Evolutionary conservation across 2,888 invertebrate species (phyloP).

Genomic region (Enchytraeus crypticus): DNA sequence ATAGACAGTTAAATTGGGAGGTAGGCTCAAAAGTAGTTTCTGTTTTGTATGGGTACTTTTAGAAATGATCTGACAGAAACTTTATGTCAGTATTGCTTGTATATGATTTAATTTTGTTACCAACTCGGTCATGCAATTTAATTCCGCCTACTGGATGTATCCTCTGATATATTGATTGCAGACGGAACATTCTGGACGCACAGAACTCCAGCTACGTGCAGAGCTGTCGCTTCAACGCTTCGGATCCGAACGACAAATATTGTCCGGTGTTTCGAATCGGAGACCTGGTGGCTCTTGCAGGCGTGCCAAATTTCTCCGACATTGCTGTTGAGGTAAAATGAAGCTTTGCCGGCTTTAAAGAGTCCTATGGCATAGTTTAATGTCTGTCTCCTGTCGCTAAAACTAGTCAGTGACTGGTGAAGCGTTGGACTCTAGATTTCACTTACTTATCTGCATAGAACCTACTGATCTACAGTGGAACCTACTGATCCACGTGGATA

Average conservation of each 20-base stretch:
- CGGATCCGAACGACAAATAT: conserved; percentile 31
- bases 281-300: conserved; percentile 31
- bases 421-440: neutral
- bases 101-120: too few species aligned
- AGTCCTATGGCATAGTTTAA: neutral
- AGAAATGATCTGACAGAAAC: too few species aligned
- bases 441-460: too few species aligned
- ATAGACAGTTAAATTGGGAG: too few species aligned
- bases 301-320: conserved; percentile 30
- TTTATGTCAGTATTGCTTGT: too few species aligned
- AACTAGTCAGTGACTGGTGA: neutral
- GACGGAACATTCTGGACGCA: conserved; percentile 39
- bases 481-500: too few species aligned
- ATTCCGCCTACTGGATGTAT: too few species aligned
- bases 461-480: too few species aligned
- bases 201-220: conserved; percentile 31
- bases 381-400: neutral
- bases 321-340: conserved; percentile 35
- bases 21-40: too few species aligned
- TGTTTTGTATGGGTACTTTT: too few species aligned
- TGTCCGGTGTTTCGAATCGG: conserved; percentile 44
- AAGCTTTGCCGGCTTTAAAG: neutral
- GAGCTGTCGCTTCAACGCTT: conserved; percentile 34
- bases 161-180: too few species aligned
- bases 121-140: too few species aligned